Evolutionary conservation across 2,888 invertebrate species (phyloP).

Genomic region (Eucriotettix oculatus): DNA sequence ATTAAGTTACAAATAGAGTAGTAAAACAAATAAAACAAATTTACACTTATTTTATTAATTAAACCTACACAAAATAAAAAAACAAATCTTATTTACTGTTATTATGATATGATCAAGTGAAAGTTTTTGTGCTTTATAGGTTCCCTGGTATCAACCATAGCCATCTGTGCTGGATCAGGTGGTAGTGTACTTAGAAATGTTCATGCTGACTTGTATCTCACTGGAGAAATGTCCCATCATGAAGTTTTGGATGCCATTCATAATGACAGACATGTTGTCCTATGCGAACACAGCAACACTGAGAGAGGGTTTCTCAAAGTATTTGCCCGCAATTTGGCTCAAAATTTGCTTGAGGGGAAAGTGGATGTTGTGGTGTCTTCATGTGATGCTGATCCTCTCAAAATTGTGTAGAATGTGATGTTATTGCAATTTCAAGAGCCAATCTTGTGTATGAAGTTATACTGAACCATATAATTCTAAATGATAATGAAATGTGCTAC

Average conservation of each 20-base stretch:
- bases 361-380: conserved; percentile 51
- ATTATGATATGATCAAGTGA: too few species aligned
- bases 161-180: conserved; percentile 84
- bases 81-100: too few species aligned
- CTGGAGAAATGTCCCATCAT: conserved; percentile 89
- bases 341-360: conserved; percentile 25
- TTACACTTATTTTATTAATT: too few species aligned
- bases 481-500: too few species aligned
- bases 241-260: conserved; percentile 77
- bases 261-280: conserved; percentile 58
- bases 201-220: conserved; percentile 64
- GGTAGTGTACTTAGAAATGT: conserved; percentile 54
- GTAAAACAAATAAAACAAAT: too few species aligned
- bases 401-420: conserved; percentile 33
- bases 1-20: too few species aligned
- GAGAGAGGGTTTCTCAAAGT: conserved; percentile 69
- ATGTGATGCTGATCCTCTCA: conserved; percentile 61
- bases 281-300: conserved; percentile 87
- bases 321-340: conserved; percentile 30
- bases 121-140: conserved; percentile 22
- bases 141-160: conserved; percentile 42
- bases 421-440: too few species aligned
- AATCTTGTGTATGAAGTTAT: too few species aligned
- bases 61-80: too few species aligned
- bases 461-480: too few species aligned